These are phyloP conservation scores for Empidonax alnorum DNA, from an alignment of 2,113 vertebrate species.

Conservation along the genomic window DNA sequence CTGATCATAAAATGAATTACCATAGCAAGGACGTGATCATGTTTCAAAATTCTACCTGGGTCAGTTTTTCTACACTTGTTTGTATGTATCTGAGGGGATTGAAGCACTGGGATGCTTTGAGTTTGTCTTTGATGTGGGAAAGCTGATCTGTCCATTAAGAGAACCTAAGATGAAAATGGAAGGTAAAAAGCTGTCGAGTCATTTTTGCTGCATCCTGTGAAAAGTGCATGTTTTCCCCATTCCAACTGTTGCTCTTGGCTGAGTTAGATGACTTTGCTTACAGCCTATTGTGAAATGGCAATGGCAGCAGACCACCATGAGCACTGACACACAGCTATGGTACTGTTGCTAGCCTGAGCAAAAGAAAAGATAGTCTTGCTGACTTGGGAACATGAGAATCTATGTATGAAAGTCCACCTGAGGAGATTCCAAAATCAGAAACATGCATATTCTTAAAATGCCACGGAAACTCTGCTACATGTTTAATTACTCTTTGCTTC, in stretches of 20 bases:
- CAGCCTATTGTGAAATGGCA: neutral
- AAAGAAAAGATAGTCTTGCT: neutral
- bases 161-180: neutral
- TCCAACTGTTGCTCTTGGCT: neutral
- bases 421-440: neutral
- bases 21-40: accelerated
- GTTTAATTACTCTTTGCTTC: neutral
- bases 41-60: neutral
- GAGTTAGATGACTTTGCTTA: neutral
- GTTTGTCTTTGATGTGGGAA: neutral
- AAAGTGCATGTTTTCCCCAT: neutral
- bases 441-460: accelerated
- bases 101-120: neutral
- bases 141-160: neutral
- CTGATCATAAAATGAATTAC: neutral
- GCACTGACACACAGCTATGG: neutral
- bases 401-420: neutral
- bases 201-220: neutral
- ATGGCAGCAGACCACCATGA: neutral
- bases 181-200: neutral
- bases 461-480: neutral
- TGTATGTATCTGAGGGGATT: neutral
- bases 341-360: accelerated
- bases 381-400: neutral
- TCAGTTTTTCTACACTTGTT: neutral